Percentiles rank a stretch among this genome's conserved stretches.
Evolutionary conservation across 2,797 vertebrate species (phyloP).

Genomic region (Helarctos malayanus): DNA sequence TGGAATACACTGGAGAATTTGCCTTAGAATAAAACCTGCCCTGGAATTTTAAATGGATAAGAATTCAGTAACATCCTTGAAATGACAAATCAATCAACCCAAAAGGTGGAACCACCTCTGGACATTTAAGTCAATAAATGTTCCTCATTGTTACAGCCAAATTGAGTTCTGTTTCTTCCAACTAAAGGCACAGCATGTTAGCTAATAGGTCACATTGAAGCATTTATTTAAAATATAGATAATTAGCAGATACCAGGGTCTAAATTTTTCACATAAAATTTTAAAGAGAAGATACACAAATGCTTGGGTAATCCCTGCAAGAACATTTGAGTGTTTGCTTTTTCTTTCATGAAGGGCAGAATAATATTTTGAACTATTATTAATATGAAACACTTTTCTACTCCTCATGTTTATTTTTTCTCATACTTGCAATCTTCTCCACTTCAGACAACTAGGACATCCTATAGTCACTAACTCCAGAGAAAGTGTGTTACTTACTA

Average conservation of each 20-base stretch:
- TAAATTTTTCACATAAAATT: not conserved
- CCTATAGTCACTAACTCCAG: not conserved
- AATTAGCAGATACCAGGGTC: not conserved
- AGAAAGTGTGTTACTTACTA: not conserved
- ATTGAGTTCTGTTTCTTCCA: not conserved
- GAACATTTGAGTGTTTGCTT: not conserved
- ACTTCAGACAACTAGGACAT: not conserved
- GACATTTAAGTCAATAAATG: not conserved
- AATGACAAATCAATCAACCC: not conserved
- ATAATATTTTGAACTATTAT: not conserved
- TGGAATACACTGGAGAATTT: not conserved
- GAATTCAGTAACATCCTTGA: not conserved
- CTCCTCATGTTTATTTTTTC: not conserved
- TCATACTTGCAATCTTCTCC: not conserved
- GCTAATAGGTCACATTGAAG: not conserved
- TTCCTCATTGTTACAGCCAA: not conserved
- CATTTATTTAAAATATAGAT: not conserved
- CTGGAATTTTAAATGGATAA: not conserved
- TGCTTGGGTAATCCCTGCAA: not conserved
- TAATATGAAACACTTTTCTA: not conserved
- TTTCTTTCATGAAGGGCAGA: not conserved
- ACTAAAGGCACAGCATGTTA: not conserved
- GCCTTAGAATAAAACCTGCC: not conserved
- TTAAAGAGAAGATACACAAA: not conserved
- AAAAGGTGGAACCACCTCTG: not conserved